Percentiles rank a stretch among this genome's conserved stretches.
phyloP scores from a whole-genome alignment of 2,888 invertebrate genomes.

The Parnassius orleans region DNA sequence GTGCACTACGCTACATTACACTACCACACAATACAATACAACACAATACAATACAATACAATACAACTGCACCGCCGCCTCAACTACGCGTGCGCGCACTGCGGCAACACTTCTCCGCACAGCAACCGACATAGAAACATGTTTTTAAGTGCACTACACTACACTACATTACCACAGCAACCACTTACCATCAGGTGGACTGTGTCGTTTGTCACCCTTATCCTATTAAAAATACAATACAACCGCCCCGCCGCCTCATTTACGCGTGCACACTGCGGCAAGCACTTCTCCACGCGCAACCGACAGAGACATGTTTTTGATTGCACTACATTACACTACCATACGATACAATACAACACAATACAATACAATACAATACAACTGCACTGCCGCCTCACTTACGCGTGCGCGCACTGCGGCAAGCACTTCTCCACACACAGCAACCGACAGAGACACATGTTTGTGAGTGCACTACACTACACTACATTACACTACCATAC shows the following conservation, averaged over 20 bases:
- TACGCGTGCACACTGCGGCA: slow-evolving; percentile 65
- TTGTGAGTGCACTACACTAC: slow-evolving; percentile 51
- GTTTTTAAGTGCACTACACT: slow-evolving; percentile 56
- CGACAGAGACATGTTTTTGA: slow-evolving; percentile 70
- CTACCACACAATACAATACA: too few species aligned
- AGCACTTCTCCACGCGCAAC: slow-evolving; percentile 68
- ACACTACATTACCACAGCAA: too few species aligned
- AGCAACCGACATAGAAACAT: slow-evolving; percentile 69
- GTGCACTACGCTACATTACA: slow-evolving; percentile 33
- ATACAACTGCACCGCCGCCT: slow-evolving; percentile 52
- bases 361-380: too few species aligned
- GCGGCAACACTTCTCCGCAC: slow-evolving; percentile 65
- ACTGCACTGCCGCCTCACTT: slow-evolving; percentile 39
- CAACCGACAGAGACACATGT: slow-evolving; percentile 69
- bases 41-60: slow-evolving; percentile 26
- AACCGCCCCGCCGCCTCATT: slow-evolving; percentile 47
- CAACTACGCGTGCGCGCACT: slow-evolving; percentile 50
- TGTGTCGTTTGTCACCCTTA: too few species aligned
- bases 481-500: too few species aligned
- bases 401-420: slow-evolving; percentile 59
- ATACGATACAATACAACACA: too few species aligned
- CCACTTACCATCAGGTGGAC: too few species aligned
- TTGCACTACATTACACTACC: slow-evolving; percentile 37
- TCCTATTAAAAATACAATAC: too few species aligned
- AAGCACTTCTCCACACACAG: slow-evolving; percentile 68